These are phyloP conservation scores for Tetramorium bicarinatum DNA, from an alignment of 2,888 invertebrate genomes.

Conservation along the genomic window DNA sequence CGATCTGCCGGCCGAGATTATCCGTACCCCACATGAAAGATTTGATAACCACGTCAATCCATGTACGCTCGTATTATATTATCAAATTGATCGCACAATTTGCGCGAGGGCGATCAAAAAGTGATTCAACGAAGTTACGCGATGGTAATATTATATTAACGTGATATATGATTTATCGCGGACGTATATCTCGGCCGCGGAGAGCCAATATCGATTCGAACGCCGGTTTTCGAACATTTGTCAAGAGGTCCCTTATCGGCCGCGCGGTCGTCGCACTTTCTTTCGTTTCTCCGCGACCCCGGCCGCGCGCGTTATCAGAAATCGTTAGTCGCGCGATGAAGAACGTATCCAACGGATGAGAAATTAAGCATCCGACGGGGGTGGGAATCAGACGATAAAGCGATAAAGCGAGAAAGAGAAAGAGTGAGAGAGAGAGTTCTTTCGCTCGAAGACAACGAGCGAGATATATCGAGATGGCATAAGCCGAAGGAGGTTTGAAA, in stretches of 20 bases:
- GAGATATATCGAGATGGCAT: constrained; percentile 51
- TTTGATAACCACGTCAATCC: neutral
- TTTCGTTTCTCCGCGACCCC: constrained; percentile 33
- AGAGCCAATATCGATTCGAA: constrained; percentile 46
- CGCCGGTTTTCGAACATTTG: constrained; percentile 50
- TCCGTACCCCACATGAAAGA: neutral
- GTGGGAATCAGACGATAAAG: constrained; percentile 23
- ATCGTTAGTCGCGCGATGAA: constrained; percentile 60
- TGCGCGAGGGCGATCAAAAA: constrained; percentile 30
- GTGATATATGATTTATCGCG: constrained; percentile 54
- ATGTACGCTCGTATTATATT: neutral
- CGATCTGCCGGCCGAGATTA: neutral
- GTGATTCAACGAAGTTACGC: constrained; percentile 40
- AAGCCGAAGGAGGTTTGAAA: constrained; percentile 29
- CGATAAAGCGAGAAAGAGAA: neutral
- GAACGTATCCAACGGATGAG: constrained; percentile 61
- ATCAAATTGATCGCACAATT: constrained; percentile 40
- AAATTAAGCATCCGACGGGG: constrained; percentile 64
- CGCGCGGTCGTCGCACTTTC: constrained; percentile 40
- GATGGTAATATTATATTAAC: constrained; percentile 48
- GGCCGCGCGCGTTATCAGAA: constrained; percentile 54
- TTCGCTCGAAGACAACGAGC: constrained; percentile 46
- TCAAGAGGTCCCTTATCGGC: constrained; percentile 47
- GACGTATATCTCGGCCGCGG: constrained; percentile 39
- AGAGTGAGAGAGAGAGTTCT: constrained; percentile 17